These are phyloP conservation scores for Streblospio benedicti DNA, from an alignment of 1,140 invertebrate species.

Conservation along the genomic window DNA sequence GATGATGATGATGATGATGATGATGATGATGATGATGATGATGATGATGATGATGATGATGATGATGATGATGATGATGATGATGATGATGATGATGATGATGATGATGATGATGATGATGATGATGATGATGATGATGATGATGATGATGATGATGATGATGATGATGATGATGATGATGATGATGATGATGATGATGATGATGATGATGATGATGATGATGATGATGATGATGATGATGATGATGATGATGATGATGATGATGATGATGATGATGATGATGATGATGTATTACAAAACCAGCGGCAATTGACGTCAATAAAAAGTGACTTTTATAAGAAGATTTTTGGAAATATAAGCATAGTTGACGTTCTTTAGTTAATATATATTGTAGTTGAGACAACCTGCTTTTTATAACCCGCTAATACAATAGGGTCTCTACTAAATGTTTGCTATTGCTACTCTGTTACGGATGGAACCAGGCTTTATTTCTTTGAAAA, in stretches of 20 bases:
- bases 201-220: conserved; percentile 6
- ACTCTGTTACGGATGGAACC: too few relatives aligned
- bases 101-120: conserved; percentile 12
- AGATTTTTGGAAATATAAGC: too few relatives aligned
- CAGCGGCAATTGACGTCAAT: too few relatives aligned
- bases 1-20: neutral
- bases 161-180: conserved; percentile 11
- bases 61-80: conserved; percentile 12
- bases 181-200: conserved; percentile 12
- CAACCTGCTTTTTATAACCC: too few relatives aligned
- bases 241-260: conserved; percentile 5
- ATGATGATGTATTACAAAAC: conserved; percentile 6
- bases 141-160: conserved; percentile 12
- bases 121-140: conserved; percentile 12
- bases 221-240: conserved; percentile 8
- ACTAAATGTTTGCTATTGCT: too few relatives aligned
- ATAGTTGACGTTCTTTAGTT: too few relatives aligned
- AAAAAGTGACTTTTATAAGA: too few relatives aligned
- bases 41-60: conserved; percentile 2
- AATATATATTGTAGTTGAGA: too few relatives aligned
- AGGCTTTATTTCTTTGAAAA: too few relatives aligned
- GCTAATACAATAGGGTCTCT: too few relatives aligned
- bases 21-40: conserved; percentile 4
- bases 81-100: conserved; percentile 6
- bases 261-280: conserved; percentile 11